phyloP scores from a whole-genome alignment of 2,888 invertebrate species.

The Trichopoda pennipes region DNA sequence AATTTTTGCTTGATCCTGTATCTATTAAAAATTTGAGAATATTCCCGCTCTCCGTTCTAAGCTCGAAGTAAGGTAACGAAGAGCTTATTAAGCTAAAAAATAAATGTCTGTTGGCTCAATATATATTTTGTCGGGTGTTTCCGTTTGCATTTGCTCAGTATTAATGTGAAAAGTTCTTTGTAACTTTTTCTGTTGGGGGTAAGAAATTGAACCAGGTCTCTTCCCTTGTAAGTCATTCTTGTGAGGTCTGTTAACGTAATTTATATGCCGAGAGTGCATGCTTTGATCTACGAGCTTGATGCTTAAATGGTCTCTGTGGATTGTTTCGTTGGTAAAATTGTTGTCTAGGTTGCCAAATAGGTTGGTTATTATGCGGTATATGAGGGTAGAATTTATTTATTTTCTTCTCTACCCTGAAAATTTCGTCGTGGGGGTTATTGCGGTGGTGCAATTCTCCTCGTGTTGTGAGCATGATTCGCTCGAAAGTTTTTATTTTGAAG shows the following conservation, averaged over 20 bases:
- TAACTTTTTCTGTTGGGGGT: slow-evolving; percentile 12
- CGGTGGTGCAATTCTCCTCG: too few species aligned
- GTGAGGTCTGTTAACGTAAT: not conserved
- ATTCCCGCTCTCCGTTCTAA: slow-evolving; percentile 2
- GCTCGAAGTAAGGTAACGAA: not conserved
- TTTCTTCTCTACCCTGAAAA: too few species aligned
- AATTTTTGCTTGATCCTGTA: not conserved
- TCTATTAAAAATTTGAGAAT: not conserved
- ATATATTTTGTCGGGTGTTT: not conserved
- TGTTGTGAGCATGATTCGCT: not conserved
- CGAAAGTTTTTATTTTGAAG: slow-evolving; percentile 14
- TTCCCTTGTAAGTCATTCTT: slow-evolving; percentile 1
- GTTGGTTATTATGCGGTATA: too few species aligned
- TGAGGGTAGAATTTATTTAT: too few species aligned
- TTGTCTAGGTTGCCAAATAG: too few species aligned
- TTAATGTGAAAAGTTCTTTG: slow-evolving; percentile 12
- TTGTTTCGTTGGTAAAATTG: too few species aligned
- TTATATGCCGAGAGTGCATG: too few species aligned
- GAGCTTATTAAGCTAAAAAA: slow-evolving; percentile 8
- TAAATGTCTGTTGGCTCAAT: not conserved
- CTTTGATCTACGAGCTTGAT: too few species aligned
- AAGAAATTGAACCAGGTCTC: slow-evolving; percentile 22
- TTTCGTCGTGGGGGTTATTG: not conserved
- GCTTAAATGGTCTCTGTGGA: too few species aligned
- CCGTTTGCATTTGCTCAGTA: too few species aligned